phyloP scores from a whole-genome alignment of 1,140 invertebrate species.

The Cecropterus lyciades region DNA sequence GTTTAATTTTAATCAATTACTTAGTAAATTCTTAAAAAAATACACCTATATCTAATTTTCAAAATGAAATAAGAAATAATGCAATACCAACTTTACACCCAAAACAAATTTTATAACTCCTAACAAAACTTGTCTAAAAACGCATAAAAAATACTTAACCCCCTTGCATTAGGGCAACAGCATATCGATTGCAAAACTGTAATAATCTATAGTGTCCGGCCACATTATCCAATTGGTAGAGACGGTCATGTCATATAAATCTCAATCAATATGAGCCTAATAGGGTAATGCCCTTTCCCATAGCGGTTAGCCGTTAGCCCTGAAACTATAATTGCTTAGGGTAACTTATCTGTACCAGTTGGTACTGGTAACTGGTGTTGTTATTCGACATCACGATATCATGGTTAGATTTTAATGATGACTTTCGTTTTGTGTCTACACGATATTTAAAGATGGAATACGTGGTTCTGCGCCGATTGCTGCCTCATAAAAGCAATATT shows the following conservation, averaged over 20 bases:
- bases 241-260: constrained; percentile 51
- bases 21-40: too few relatives aligned
- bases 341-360: constrained; percentile 11
- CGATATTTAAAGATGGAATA: too few relatives aligned
- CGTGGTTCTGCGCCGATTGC: too few relatives aligned
- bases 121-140: too few relatives aligned
- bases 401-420: too few relatives aligned
- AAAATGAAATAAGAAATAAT: too few relatives aligned
- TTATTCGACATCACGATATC: neutral
- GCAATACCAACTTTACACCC: too few relatives aligned
- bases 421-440: too few relatives aligned
- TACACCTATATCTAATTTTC: too few relatives aligned
- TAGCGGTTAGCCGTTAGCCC: constrained; percentile 11
- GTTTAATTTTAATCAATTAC: too few relatives aligned
- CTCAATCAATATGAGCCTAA: constrained; percentile 46
- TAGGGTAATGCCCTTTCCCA: constrained; percentile 35
- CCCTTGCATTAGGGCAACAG: constrained; percentile 5
- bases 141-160: neutral
- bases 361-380: constrained; percentile 8
- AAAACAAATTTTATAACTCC: too few relatives aligned
- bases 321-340: constrained; percentile 33
- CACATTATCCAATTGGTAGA: constrained; percentile 51
- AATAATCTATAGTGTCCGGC: constrained; percentile 29
- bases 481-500: too few relatives aligned
- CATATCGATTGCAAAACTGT: constrained; percentile 40